A percentile compares a stretch with the other conserved stretches of the same genome.
These are phyloP conservation scores for Heliconius cydno DNA, from an alignment of 2,888 invertebrate species.

Conservation along the genomic window DNA sequence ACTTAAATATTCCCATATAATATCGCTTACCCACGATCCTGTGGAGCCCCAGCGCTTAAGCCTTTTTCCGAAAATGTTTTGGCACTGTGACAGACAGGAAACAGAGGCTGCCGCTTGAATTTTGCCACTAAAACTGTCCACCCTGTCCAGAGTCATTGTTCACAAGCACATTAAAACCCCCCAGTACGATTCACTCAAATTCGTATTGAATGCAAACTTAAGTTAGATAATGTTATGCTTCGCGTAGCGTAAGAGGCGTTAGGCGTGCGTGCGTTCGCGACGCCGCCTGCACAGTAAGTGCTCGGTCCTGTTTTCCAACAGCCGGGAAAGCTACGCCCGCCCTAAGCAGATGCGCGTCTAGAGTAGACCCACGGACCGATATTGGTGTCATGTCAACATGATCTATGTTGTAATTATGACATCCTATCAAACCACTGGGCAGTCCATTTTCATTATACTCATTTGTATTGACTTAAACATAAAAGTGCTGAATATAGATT, in stretches of 20 bases:
- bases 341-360: constrained; percentile 53
- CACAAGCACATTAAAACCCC: constrained; percentile 53
- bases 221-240: constrained; percentile 2
- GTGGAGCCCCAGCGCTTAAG: constrained; percentile 89
- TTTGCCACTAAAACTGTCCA: constrained; percentile 76
- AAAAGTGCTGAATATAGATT: neutral
- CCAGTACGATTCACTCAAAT: constrained; percentile 41
- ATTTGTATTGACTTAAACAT: neutral
- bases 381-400: constrained; percentile 36
- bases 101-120: constrained; percentile 80
- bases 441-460: neutral
- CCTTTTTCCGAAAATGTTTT: constrained; percentile 86
- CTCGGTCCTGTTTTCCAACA: constrained; percentile 61
- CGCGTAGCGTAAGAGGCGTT: constrained; percentile 40
- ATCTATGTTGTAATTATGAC: constrained; percentile 15
- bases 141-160: constrained; percentile 79
- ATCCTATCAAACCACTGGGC: constrained; percentile 1
- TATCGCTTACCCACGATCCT: constrained; percentile 87
- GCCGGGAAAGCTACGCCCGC: constrained; percentile 69
- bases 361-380: constrained; percentile 16
- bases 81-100: constrained; percentile 82
- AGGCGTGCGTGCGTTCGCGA: constrained; percentile 61
- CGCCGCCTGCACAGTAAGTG: constrained; percentile 56
- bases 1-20: neutral
- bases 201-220: constrained; percentile 16